Evolutionary conservation across 2,797 vertebrate species (phyloP).

Genomic region (Macrochelys suwanniensis): DNA sequence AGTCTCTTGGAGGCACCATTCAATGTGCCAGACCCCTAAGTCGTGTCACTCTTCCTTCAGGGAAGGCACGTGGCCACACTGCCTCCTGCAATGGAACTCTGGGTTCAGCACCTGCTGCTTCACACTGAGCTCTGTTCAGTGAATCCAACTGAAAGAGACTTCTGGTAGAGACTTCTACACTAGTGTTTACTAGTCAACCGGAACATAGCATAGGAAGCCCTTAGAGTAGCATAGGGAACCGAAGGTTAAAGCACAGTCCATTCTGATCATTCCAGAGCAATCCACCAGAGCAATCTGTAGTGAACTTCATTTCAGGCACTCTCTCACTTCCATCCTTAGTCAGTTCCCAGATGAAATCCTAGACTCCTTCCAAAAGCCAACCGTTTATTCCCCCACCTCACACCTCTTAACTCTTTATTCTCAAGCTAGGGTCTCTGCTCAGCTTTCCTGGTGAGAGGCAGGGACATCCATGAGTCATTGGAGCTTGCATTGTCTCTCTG

Average conservation of each 20-base stretch:
- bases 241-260: not conserved
- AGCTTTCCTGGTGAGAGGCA: not conserved
- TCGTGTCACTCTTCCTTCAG: not conserved
- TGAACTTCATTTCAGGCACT: not conserved
- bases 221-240: not conserved
- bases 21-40: not conserved
- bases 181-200: no score
- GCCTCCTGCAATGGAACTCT: not conserved
- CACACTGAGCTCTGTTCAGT: not conserved
- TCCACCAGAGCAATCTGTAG: not conserved
- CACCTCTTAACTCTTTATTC: not conserved
- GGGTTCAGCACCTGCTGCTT: not conserved
- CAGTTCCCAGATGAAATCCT: not conserved
- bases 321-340: not conserved
- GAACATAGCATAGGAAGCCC: not conserved
- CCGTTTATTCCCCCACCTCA: not conserved
- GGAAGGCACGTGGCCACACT: not conserved
- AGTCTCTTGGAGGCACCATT: not conserved
- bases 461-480: not conserved
- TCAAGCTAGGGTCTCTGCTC: not conserved
- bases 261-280: not conserved
- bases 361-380: not conserved
- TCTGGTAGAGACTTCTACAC: no score
- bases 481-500: not conserved
- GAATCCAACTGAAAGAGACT: not conserved